Evolutionary conservation across 2,888 invertebrate species (phyloP), one percentile per base, ranked within the genome.

Genomic region (Orchestes rusci): DNA sequence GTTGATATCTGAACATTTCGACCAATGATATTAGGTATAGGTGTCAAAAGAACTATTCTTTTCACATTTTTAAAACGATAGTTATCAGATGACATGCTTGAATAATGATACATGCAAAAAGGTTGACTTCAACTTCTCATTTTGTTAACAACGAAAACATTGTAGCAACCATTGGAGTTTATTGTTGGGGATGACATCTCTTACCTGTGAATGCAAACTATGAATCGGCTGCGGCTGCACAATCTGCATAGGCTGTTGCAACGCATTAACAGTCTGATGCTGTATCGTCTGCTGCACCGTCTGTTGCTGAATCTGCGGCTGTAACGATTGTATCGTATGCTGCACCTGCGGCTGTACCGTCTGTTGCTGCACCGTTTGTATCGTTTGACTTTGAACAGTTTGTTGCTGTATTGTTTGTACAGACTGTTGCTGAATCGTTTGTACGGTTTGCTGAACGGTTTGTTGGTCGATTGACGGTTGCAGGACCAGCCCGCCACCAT

Each of bases 351-450:
- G 67, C 43, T 68, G 68, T 8, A 67, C 65, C 8, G 66, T 66
- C 51, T 68, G 67, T 45, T 67, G 67, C 51, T 69, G 69, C 8
- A 68, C 68, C 2, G 68, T 68, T 48, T 69, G 68, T 42, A 68
- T 68, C 4, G 68, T 68, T 53, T 68, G 68, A n/a, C 62, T 61
- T 45, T 69, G 68, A 18, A 69, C 67, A 4, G 68, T 68, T 49
- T 68, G 68, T 43, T 67, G 67, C 48, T 68, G 68, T 28, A 68
- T 68, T 3, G 68, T 68, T 46, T 68, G 68, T 28, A 68, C 69
- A 3, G 65, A 65, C 48, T 69, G 69, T 50, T 69, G 69, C 43
- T 69, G 69, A 15, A 69, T 69, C 1, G 69, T 69, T 52, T 68
- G 68, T 3, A 69, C 69, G 2, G 68, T 68, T 53, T 69, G 68